Conservation (phyloP, 2,113 vertebrate genomes). For the Chiloscyllium plagiosum region DNA sequence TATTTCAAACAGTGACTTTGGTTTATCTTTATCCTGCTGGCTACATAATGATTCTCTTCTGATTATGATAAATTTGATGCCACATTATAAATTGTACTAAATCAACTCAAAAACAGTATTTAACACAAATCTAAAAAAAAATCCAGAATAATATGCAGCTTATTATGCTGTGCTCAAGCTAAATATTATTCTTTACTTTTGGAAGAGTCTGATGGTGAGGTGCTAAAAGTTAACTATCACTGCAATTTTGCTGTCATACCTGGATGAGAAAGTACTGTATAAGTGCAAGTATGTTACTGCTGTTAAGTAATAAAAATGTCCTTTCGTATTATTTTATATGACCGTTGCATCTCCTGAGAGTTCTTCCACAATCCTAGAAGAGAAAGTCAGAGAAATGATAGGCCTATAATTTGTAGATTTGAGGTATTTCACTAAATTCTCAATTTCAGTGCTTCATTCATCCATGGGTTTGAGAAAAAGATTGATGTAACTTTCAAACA, state of each 20-base stretch:
- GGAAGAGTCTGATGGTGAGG: background rate
- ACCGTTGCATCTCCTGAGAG: background rate
- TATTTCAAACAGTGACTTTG: slow-evolving; percentile 2
- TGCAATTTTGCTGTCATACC: background rate
- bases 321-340: background rate
- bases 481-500: background rate
- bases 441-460: background rate
- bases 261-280: background rate
- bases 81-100: background rate
- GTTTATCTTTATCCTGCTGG: background rate
- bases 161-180: background rate
- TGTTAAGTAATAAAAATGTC: background rate
- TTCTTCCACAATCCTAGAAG: background rate
- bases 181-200: background rate
- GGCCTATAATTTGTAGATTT: background rate
- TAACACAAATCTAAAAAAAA: background rate
- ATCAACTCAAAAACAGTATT: background rate
- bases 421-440: background rate
- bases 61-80: background rate
- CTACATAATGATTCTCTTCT: background rate
- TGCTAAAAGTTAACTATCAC: background rate
- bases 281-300: background rate
- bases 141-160: background rate
- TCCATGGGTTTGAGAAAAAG: background rate
- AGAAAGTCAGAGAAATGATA: background rate